phyloP scores from a whole-genome alignment of 2,888 invertebrate species.

The Chrysolina oricalcia region DNA sequence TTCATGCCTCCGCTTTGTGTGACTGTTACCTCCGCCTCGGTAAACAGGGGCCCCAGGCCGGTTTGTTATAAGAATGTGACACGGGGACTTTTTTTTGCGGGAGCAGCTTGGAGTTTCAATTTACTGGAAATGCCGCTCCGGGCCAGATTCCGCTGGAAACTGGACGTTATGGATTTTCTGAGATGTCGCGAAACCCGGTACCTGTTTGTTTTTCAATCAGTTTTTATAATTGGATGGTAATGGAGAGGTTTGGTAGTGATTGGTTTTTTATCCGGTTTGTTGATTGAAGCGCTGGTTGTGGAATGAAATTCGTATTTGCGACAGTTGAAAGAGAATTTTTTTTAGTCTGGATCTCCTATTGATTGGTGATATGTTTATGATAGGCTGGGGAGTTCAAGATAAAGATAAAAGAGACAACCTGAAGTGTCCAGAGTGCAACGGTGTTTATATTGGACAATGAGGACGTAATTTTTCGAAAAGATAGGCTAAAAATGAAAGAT shows the following conservation, averaged over 20 bases:
- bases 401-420: too few species aligned
- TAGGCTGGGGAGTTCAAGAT: too few species aligned
- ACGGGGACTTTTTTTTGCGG: not conserved
- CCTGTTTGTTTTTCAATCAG: not conserved
- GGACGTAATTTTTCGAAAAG: too few species aligned
- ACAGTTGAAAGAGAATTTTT: too few species aligned
- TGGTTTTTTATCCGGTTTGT: too few species aligned
- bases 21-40: slow-evolving; percentile 13
- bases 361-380: too few species aligned
- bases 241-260: not conserved
- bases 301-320: too few species aligned
- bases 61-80: slow-evolving; percentile 10
- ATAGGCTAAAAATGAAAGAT: too few species aligned
- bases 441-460: too few species aligned
- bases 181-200: not conserved
- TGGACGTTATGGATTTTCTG: not conserved
- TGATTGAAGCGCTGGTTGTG: too few species aligned
- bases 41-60: slow-evolving; percentile 1
- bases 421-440: too few species aligned
- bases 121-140: slow-evolving; percentile 1
- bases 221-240: not conserved
- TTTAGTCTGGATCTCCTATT: too few species aligned
- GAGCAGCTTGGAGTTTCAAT: not conserved
- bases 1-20: not conserved
- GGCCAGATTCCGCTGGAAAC: not conserved